These are phyloP conservation scores for Apostichopus parvimensis DNA, from an alignment of 35 echinoderm and acorn worm species.

Conservation along the genomic window DNA sequence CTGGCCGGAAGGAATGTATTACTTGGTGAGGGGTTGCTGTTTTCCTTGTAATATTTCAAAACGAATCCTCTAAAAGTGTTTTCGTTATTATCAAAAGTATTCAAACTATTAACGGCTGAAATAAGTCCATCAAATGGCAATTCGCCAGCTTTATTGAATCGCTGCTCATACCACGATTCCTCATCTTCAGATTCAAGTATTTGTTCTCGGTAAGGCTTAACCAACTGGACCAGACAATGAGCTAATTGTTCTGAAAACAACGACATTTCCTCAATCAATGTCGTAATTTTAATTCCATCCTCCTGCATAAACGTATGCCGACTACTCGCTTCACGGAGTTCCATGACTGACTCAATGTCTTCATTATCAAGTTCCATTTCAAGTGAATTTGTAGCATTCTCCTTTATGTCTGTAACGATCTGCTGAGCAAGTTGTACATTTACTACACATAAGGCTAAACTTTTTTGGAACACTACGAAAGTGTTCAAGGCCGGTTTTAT, in stretches of 20 bases:
- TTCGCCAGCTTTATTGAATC: background rate
- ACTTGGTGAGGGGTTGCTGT: background rate
- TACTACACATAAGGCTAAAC: background rate
- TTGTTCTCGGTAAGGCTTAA: background rate
- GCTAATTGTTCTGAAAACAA: background rate
- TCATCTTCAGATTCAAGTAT: background rate
- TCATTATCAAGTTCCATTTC: background rate
- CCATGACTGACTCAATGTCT: background rate
- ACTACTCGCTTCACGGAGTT: background rate
- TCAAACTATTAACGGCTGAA: background rate
- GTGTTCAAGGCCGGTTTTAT: background rate
- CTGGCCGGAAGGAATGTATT: background rate
- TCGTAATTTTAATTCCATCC: background rate
- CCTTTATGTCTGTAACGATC: background rate
- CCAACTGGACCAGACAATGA: background rate
- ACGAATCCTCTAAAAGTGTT: background rate
- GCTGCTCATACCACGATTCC: background rate
- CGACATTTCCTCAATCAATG: background rate
- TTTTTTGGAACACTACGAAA: conserved; percentile 20
- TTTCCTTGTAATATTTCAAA: conserved; percentile 6
- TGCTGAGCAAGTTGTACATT: conserved; percentile 9
- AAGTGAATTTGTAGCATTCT: background rate
- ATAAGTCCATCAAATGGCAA: conserved; percentile 15
- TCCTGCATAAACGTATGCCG: background rate
- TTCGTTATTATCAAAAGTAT: background rate